Base-by-base conservation (phyloP, 2,797 vertebrate genomes). In the Molossus alvarezi region DNA sequence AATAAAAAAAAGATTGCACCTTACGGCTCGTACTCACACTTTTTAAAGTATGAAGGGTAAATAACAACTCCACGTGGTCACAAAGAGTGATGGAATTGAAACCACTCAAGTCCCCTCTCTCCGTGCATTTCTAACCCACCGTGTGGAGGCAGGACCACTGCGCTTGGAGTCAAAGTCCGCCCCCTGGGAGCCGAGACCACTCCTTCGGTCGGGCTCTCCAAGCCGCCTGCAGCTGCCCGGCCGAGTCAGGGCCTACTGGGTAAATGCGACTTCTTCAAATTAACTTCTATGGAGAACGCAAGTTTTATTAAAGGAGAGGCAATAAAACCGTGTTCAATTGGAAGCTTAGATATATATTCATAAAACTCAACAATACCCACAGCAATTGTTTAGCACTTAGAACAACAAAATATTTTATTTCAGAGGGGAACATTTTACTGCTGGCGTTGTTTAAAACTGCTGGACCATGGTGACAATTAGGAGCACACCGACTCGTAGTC, bases 331-430 rank as follows among this genome's bases (percentile, higher is more conserved):
- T 8, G 25, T 69, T 77, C 51, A 82, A 29, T 18, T 29, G 41
- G 75, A 91, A 79, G 41, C 69, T 79, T 73, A 82, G 60, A 71
- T 45, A 69, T 53, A 62, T 64, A 95, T 89, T 73, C 80, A 75
- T 91, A 89, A 86, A 96, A 89, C 75, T 86, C 90, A 86, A 67
- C 6, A 73, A n/a, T 77, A 89, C 69, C 33, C 72, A 88, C 9
- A 94, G 67, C 33, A 73, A 91, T 79, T 67, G 65, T 64, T 88
- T 51, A 89, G 58, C 15, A 64, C n/a, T 85, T 83, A 82, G 12
- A 77, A 60, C 57, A 89, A 77, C 18, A 82, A 82, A 91, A 57
- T 55, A 69, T 75, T 73, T 79, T 41, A 21, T 57, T 79, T 88
- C 8, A 5, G 37, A 17, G 4, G 17, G 37, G n/a, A 65, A 18